Evolutionary conservation across 2,888 invertebrate genomes (phyloP).

Genomic region (Eristalis tenax): DNA sequence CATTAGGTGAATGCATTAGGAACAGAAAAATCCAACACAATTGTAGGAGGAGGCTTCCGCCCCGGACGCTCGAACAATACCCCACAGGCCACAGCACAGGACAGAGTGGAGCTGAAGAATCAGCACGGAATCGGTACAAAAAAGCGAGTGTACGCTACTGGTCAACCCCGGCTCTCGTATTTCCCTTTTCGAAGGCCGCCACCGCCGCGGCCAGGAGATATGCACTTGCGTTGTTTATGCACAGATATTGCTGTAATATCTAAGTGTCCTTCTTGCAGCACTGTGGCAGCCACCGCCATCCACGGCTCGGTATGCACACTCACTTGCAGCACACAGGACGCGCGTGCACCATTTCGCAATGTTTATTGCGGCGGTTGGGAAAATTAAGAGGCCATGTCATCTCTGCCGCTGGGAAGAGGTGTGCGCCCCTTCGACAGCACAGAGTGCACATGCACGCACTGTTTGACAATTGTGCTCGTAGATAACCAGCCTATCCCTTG

Average conservation of each 20-base stretch:
- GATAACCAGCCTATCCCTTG: conserved; percentile 20
- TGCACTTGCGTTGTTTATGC: conserved; percentile 63
- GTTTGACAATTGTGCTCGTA: conserved; percentile 51
- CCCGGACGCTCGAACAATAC: conserved; percentile 37
- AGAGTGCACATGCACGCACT: conserved; percentile 52
- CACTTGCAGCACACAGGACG: conserved; percentile 45
- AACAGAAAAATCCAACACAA: conserved; percentile 35
- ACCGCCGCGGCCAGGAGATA: conserved; percentile 38
- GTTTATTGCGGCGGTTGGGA: conserved; percentile 70
- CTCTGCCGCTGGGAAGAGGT: conserved; percentile 41
- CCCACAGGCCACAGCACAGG: conserved; percentile 31
- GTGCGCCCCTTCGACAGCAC: conserved; percentile 8
- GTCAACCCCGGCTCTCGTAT: conserved; percentile 1
- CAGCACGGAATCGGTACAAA: conserved; percentile 73
- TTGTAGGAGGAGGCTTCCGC: conserved; percentile 8
- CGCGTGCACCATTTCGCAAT: conserved; percentile 68
- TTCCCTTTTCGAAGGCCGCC: conserved; percentile 34
- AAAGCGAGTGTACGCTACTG: conserved; percentile 63
- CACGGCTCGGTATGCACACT: conserved; percentile 4
- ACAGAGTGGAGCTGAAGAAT: conserved; percentile 11
- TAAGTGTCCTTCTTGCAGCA: conserved; percentile 64
- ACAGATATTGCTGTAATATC: conserved; percentile 66
- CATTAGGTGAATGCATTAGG: conserved; percentile 61
- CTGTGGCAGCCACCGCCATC: conserved; percentile 26
- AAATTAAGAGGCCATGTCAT: conserved; percentile 72